Evolutionary conservation across 2,888 invertebrate genomes (phyloP).

Genomic region (Barypeithes pellucidus): DNA sequence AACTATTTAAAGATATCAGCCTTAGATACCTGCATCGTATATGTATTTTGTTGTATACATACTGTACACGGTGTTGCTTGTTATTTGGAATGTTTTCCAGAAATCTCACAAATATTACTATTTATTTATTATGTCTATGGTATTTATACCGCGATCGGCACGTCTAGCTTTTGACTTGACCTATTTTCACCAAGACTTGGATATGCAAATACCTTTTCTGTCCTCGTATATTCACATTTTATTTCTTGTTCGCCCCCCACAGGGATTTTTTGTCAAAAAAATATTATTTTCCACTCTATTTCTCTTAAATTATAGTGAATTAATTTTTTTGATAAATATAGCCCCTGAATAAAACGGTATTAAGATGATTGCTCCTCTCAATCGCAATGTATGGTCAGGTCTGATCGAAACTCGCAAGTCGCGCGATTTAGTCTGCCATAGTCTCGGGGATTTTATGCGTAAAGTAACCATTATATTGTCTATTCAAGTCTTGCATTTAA

Average conservation of each 20-base stretch:
- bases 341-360: no score
- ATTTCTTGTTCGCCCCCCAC: no score
- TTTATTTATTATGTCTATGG: conserved; percentile 21
- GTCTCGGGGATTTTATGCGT: no score
- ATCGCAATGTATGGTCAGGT: no score
- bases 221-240: no score
- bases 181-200: not conserved
- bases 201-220: not conserved
- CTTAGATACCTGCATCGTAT: conserved; percentile 2
- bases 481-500: not conserved
- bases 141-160: not conserved
- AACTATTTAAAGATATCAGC: conserved; percentile 57
- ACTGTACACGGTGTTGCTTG: conserved; percentile 16
- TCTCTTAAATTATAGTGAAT: no score
- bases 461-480: not conserved
- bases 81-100: conserved; percentile 19
- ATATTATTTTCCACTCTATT: no score
- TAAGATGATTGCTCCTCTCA: no score
- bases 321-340: no score
- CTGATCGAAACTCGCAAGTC: no score
- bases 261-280: no score
- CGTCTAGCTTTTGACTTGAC: not conserved
- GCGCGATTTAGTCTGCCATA: no score
- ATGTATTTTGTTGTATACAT: conserved; percentile 23
- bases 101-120: conserved; percentile 6